Conservation (phyloP, 2,797 vertebrate species). For the Xenentodon cancila region DNA sequence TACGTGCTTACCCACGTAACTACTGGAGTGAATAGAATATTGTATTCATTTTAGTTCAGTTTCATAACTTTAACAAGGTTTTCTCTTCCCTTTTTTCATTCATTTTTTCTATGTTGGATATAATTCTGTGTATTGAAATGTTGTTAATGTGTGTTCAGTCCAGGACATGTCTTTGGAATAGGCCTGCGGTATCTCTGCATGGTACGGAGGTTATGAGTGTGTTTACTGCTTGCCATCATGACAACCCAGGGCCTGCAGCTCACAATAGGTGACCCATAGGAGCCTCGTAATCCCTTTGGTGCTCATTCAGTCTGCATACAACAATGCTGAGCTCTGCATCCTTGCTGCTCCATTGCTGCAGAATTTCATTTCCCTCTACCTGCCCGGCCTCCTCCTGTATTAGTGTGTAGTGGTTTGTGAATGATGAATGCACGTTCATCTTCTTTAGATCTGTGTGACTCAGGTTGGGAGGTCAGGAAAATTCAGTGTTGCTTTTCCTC, state of each 20-base stretch:
- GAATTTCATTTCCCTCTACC: not conserved
- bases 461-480: too few relatives aligned
- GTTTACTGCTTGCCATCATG: not conserved
- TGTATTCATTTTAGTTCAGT: too few relatives aligned
- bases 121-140: too few relatives aligned
- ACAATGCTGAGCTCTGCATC: not conserved
- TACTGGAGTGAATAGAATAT: too few relatives aligned
- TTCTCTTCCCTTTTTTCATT: too few relatives aligned
- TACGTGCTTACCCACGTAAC: too few relatives aligned
- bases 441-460: not conserved
- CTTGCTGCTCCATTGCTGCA: not conserved
- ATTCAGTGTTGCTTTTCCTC: too few relatives aligned
- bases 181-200: not conserved
- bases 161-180: not conserved
- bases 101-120: too few relatives aligned
- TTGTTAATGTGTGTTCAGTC: too few relatives aligned
- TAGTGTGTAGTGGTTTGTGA: not conserved
- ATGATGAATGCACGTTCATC: not conserved
- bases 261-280: not conserved
- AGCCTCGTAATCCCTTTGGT: not conserved
- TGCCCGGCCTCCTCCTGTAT: not conserved
- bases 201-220: not conserved
- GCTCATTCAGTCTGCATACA: conserved; percentile 3
- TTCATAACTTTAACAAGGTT: too few relatives aligned
- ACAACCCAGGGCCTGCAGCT: not conserved